phyloP scores from a whole-genome alignment of 2,113 vertebrate species.

The Silurus asotus region DNA sequence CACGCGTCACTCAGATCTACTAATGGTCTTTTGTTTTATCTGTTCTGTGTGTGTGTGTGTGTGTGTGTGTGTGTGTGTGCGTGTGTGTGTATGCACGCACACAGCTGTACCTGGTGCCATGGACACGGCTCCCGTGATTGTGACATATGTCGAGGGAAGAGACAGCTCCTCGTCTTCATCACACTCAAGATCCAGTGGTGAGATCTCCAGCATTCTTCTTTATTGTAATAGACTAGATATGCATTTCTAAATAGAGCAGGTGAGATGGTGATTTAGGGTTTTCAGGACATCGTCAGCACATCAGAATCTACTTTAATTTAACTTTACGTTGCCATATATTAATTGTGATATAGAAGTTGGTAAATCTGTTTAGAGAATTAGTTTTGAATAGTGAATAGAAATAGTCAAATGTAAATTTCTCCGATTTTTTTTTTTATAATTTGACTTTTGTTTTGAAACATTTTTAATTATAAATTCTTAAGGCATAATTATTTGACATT shows the following conservation, averaged over 20 bases:
- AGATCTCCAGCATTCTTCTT: background rate
- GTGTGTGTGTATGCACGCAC: background rate
- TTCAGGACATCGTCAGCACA: background rate
- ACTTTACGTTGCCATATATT: background rate
- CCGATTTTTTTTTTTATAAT: background rate
- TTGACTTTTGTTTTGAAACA: background rate
- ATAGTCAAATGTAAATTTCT: background rate
- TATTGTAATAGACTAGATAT: background rate
- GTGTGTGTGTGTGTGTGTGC: background rate
- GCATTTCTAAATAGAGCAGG: background rate
- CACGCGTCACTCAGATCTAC: too few species aligned
- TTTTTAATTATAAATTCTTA: background rate
- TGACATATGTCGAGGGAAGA: constrained; percentile 61
- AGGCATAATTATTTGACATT: background rate
- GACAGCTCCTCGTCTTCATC: constrained; percentile 70
- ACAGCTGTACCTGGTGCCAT: constrained; percentile 63
- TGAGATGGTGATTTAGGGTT: background rate
- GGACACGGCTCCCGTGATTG: constrained; percentile 61
- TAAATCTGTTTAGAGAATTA: background rate
- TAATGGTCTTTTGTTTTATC: background rate
- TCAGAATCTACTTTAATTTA: too few species aligned
- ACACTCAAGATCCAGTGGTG: constrained; percentile 72
- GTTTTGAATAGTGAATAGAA: background rate
- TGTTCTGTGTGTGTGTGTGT: too few species aligned
- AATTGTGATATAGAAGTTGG: background rate